Evolutionary conservation across 2,797 vertebrate genomes (phyloP).

Genomic region (Scomberomorus guttatus): DNA sequence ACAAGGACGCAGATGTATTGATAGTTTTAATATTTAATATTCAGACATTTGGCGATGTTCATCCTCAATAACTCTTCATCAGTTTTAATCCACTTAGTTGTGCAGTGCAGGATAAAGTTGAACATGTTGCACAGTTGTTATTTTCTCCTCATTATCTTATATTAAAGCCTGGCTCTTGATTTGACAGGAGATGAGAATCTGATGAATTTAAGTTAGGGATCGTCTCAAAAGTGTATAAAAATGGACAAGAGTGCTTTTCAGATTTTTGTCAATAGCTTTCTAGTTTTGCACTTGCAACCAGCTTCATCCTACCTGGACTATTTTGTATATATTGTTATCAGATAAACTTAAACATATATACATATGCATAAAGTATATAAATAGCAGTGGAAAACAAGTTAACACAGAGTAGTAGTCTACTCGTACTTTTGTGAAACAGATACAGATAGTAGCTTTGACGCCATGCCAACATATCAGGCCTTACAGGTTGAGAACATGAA

Average conservation of each 20-base stretch:
- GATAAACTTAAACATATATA: not conserved
- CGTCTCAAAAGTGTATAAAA: too few relatives aligned
- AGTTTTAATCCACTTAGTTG: not conserved
- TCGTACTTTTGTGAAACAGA: slow-evolving; percentile 6
- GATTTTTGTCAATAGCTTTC: too few relatives aligned
- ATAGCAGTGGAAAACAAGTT: not conserved
- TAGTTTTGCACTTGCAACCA: not conserved
- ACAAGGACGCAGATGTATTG: not conserved
- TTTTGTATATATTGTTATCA: not conserved
- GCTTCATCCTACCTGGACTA: not conserved
- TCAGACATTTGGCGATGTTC: not conserved
- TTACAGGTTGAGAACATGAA: not conserved
- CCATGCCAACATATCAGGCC: not conserved
- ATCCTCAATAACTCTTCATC: not conserved
- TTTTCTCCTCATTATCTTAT: not conserved
- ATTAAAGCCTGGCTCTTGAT: not conserved
- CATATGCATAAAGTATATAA: too few relatives aligned
- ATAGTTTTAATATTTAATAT: not conserved
- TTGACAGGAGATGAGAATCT: not conserved
- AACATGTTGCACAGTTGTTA: not conserved
- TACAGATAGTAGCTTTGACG: not conserved
- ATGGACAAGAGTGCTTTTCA: too few relatives aligned
- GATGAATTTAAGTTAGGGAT: not conserved
- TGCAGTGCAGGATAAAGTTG: too few relatives aligned
- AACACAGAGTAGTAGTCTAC: not conserved